Evolutionary conservation across 2,797 vertebrate species (phyloP), one percentile per base, ranked within the genome.

Genomic region (Cyprinodon diabolis): DNA sequence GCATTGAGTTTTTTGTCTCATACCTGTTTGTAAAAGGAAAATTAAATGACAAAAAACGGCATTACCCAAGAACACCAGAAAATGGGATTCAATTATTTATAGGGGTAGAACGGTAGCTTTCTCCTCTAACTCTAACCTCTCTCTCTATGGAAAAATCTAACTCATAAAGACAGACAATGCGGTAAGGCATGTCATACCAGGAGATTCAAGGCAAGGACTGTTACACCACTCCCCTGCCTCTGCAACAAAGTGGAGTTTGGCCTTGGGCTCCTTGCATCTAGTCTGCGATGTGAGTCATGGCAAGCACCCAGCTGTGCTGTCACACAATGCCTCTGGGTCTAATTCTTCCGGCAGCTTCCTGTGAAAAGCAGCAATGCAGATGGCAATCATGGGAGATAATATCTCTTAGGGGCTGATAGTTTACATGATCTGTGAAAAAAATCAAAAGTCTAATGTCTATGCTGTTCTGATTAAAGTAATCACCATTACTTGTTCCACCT

Each of bases 281-380:
- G 66, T 60, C 66, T 69, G 75, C 47, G 35, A 11, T 7, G 30
- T 81, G 88, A 89, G 56, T 86, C 83, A 87, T 78, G 3, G 66
- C 54, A 19, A 58, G 47, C 65, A 69, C 66, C 54, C 68, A 69
- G 77, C 66, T 80, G 69, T 69, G 21, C 67, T 71, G 79, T 76
- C 79, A 69, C 68, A 73, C 63, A 25, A 47, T 51, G 62, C 51
- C 71, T 77, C 43, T 66, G 75, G 78, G 71, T 48, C 76, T 83
- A 65, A 43, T 67, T 75, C 70, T 37, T 75, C 82, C 78, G 62
- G 66, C 43, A 83, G 79, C 72, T 58, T 13, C 55, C 55, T 21
- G 60, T 60, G 75, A 75, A 74, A 71, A 80, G 78, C 72, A 65
- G 51, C 66, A 15, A 54, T 5, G 6, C n/a, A 72, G 55, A 80